phyloP scores from a whole-genome alignment of 1,140 invertebrate genomes.

The Scaptodrosophila lebanonensis region DNA sequence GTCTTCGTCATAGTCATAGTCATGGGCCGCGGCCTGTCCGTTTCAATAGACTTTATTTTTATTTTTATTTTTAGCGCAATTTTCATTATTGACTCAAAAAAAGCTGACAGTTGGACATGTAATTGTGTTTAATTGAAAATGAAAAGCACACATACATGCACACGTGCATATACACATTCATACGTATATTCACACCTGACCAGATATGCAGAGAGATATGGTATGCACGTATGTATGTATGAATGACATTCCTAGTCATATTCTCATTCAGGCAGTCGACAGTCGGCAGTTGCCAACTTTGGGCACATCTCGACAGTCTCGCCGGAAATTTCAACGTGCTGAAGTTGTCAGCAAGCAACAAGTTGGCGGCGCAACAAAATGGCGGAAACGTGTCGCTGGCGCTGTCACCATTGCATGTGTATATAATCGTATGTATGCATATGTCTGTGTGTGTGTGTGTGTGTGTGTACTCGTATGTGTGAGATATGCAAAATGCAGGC shows the following conservation, averaged over 20 bases:
- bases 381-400: slow-evolving; percentile 69
- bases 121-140: slow-evolving; percentile 50
- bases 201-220: not conserved
- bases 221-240: slow-evolving; percentile 55
- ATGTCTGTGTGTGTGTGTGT: too few species aligned
- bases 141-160: slow-evolving; percentile 38
- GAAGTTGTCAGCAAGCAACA: slow-evolving; percentile 62
- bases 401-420: slow-evolving; percentile 11
- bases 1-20: slow-evolving; percentile 1
- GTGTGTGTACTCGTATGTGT: too few species aligned
- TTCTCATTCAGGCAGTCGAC: too few species aligned
- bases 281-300: too few species aligned
- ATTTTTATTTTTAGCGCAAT: slow-evolving; percentile 35
- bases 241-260: too few species aligned
- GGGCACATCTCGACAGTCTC: not conserved
- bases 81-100: slow-evolving; percentile 69
- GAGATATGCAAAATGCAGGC: not conserved
- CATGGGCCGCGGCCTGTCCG: slow-evolving; percentile 8
- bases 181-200: not conserved
- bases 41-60: slow-evolving; percentile 24
- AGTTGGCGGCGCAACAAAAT: slow-evolving; percentile 67
- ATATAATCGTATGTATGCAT: too few species aligned
- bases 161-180: slow-evolving; percentile 19
- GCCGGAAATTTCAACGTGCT: slow-evolving; percentile 63
- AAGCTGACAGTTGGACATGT: slow-evolving; percentile 55